Percentiles rank a stretch among this genome's conserved stretches.
These are phyloP conservation scores for Tetranychus truncatus DNA, from an alignment of 2,888 invertebrate species.

Conservation along the genomic window DNA sequence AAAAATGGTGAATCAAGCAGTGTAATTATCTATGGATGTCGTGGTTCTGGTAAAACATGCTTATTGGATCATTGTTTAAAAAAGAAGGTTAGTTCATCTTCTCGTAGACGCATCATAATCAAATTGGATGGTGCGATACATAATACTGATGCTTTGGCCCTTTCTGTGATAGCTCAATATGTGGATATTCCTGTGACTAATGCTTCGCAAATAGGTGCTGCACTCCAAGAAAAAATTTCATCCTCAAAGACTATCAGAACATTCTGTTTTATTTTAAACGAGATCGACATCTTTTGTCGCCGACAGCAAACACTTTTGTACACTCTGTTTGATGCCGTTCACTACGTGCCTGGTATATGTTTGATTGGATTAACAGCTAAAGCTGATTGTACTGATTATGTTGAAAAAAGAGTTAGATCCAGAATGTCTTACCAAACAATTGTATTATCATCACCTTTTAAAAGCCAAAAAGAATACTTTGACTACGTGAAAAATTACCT, in stretches of 20 bases:
- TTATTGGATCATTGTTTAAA: constrained; percentile 16
- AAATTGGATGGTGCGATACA: background rate
- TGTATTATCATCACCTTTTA: constrained; percentile 17
- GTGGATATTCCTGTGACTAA: background rate
- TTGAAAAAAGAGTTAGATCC: constrained; percentile 21
- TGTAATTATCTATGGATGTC: constrained; percentile 18
- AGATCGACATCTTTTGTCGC: constrained; percentile 21
- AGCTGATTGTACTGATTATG: constrained; percentile 19
- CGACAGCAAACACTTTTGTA: constrained; percentile 21
- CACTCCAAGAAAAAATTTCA: background rate
- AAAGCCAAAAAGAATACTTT: constrained; percentile 13
- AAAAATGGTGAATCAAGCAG: constrained; percentile 15
- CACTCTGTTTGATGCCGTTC: constrained; percentile 19
- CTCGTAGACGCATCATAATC: background rate
- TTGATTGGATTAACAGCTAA: constrained; percentile 20
- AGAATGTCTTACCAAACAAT: constrained; percentile 15
- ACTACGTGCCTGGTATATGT: constrained; percentile 19
- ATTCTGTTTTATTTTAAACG: constrained; percentile 15
- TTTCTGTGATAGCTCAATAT: background rate
- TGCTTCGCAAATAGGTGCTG: background rate
- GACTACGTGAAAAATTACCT: constrained; percentile 6
- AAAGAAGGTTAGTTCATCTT: background rate
- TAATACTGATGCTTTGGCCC: background rate
- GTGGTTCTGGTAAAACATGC: constrained; percentile 19
- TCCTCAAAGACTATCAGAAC: background rate